Evolutionary conservation across 2,797 vertebrate species (phyloP).

Genomic region (Falco rusticolus): DNA sequence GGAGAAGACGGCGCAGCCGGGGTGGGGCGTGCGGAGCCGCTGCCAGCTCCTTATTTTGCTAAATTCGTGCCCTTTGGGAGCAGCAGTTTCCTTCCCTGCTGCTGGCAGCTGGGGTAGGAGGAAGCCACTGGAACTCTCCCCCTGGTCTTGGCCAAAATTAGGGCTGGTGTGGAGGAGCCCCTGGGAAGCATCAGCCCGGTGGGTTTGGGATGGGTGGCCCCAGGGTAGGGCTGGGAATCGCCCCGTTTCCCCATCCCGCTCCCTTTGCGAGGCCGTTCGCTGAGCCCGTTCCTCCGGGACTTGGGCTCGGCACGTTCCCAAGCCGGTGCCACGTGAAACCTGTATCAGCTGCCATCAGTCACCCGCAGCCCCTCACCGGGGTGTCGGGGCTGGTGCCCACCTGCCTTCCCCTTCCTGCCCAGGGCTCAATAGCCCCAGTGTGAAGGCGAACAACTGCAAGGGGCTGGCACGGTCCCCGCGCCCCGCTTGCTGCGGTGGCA

Average conservation of each 20-base stretch:
- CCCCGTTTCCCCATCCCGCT: not conserved
- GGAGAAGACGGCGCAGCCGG: not conserved
- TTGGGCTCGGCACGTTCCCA: not conserved
- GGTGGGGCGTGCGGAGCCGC: not conserved
- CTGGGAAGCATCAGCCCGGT: not conserved
- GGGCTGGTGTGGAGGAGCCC: not conserved
- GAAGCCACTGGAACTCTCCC: not conserved
- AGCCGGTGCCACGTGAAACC: not conserved
- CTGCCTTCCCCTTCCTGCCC: not conserved
- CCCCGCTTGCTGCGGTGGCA: not conserved
- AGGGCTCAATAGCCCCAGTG: constrained; percentile 1
- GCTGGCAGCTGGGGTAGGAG: not conserved
- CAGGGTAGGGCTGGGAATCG: rapidly evolving
- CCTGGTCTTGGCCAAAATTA: not conserved
- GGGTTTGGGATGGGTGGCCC: not conserved
- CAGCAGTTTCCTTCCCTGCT: not conserved
- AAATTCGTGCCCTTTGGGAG: not conserved
- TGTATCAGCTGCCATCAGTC: not conserved
- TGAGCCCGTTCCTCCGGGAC: not conserved
- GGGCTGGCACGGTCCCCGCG: not conserved
- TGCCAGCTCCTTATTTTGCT: not conserved
- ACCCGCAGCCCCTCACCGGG: not conserved
- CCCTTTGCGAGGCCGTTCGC: not conserved
- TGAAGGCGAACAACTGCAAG: constrained; percentile 29
- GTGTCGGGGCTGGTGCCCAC: not conserved